These are phyloP conservation scores for Dysmachus trigonus DNA, from an alignment of 2,888 invertebrate genomes.

Conservation along the genomic window DNA sequence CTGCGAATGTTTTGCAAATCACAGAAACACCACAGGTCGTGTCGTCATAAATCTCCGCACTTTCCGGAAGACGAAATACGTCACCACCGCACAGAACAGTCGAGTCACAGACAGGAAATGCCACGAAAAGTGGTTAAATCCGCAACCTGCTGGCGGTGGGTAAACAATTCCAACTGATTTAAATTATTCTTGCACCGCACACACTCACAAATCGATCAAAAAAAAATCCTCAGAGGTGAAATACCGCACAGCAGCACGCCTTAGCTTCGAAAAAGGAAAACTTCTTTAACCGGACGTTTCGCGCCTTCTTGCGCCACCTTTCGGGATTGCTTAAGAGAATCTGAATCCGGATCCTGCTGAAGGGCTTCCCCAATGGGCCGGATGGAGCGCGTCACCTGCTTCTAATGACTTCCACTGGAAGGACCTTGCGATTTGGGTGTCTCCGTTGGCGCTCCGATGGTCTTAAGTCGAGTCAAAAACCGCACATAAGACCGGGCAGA, in stretches of 20 bases:
- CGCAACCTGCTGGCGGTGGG: neutral
- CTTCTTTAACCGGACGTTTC: conserved; percentile 22
- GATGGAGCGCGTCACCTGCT: conserved; percentile 42
- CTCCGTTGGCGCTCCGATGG: conserved; percentile 1
- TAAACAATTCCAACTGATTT: conserved; percentile 11
- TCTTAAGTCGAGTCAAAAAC: conserved; percentile 42
- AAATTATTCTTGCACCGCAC: conserved; percentile 7
- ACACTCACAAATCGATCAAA: conserved; percentile 22
- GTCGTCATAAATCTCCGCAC: neutral
- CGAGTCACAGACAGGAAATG: neutral
- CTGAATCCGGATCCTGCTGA: conserved; percentile 35
- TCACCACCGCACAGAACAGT: neutral
- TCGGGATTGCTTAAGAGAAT: neutral
- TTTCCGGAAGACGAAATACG: neutral
- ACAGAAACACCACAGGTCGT: neutral
- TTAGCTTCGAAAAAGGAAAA: neutral
- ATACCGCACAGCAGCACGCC: neutral
- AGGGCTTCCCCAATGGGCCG: conserved; percentile 42
- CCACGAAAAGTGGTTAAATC: conserved; percentile 1
- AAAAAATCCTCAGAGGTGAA: neutral
- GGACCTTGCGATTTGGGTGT: conserved; percentile 45
- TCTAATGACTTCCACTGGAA: conserved; percentile 49
- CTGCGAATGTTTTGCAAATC: neutral
- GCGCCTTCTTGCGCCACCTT: conserved; percentile 35
- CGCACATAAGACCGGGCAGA: conserved; percentile 34